Evolutionary conservation across 2,888 invertebrate species (phyloP).

Genomic region (Drosophila prolongata): DNA sequence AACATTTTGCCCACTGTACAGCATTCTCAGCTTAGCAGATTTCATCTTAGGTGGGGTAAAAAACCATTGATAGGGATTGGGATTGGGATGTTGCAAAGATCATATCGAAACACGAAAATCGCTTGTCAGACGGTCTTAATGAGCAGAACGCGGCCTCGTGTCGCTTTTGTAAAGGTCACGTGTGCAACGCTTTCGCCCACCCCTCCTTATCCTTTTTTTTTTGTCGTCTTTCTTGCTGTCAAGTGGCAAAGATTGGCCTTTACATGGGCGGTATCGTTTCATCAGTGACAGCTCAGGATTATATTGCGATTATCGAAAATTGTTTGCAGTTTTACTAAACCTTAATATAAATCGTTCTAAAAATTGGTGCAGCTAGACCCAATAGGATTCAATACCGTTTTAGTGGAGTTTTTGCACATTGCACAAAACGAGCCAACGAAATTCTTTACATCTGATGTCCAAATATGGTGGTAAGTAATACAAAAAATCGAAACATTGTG

Average conservation of each 20-base stretch:
- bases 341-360: too few relatives aligned
- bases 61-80: slow-evolving; percentile 8
- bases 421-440: too few relatives aligned
- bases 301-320: neutral
- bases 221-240: slow-evolving; percentile 55
- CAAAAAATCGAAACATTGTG: too few relatives aligned
- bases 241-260: slow-evolving; percentile 53
- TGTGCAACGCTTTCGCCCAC: slow-evolving; percentile 38
- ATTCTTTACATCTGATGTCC: too few relatives aligned
- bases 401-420: neutral
- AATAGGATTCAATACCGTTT: neutral
- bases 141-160: slow-evolving; percentile 72
- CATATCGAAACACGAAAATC: slow-evolving; percentile 61
- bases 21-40: slow-evolving; percentile 31
- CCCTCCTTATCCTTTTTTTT: neutral
- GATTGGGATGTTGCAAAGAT: slow-evolving; percentile 65
- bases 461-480: too few relatives aligned
- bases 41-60: slow-evolving; percentile 12
- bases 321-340: neutral
- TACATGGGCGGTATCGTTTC: neutral
- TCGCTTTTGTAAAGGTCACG: slow-evolving; percentile 63
- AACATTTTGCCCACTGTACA: slow-evolving; percentile 63
- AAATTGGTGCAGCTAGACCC: too few relatives aligned
- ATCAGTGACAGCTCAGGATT: slow-evolving; percentile 7
- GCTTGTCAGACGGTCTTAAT: slow-evolving; percentile 75